phyloP scores from a whole-genome alignment of 2,797 vertebrate genomes.

The Atherinosoma microstoma region DNA sequence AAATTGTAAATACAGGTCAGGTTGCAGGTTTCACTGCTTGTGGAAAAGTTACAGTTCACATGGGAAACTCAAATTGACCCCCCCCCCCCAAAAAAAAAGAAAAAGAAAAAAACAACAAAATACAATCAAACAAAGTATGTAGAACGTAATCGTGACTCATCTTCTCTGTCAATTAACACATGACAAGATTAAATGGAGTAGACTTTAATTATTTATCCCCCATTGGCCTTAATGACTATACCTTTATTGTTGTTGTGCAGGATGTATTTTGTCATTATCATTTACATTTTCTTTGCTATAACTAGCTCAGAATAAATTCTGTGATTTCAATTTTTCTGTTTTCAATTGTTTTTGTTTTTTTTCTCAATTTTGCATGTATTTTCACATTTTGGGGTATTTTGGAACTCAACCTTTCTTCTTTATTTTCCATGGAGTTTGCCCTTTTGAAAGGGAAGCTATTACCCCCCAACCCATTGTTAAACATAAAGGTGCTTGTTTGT shows the following conservation, averaged over 20 bases:
- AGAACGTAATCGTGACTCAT: neutral
- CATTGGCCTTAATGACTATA: neutral
- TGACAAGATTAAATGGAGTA: neutral
- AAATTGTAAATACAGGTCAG: neutral
- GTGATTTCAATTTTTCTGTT: conserved; percentile 13
- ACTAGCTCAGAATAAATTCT: conserved; percentile 1
- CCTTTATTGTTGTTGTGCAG: conserved; percentile 21
- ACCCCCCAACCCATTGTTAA: neutral
- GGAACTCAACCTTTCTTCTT: no score
- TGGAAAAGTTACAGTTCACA: no score
- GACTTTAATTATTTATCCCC: no score
- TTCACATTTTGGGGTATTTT: no score
- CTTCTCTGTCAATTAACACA: neutral
- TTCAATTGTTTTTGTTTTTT: neutral
- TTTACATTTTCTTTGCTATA: conserved; percentile 15
- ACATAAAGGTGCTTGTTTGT: conserved; percentile 2
- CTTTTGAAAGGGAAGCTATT: neutral
- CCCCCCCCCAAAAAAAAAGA: no score
- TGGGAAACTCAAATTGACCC: neutral
- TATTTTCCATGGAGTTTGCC: no score
- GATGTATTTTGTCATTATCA: conserved; percentile 1
- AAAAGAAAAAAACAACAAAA: neutral
- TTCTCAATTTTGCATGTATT: no score
- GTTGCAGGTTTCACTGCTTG: no score
- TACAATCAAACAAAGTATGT: neutral